Percentiles rank a stretch among this genome's conserved stretches.
phyloP scores from a whole-genome alignment of 2,888 invertebrate genomes.

The Drosophila kanekoi region DNA sequence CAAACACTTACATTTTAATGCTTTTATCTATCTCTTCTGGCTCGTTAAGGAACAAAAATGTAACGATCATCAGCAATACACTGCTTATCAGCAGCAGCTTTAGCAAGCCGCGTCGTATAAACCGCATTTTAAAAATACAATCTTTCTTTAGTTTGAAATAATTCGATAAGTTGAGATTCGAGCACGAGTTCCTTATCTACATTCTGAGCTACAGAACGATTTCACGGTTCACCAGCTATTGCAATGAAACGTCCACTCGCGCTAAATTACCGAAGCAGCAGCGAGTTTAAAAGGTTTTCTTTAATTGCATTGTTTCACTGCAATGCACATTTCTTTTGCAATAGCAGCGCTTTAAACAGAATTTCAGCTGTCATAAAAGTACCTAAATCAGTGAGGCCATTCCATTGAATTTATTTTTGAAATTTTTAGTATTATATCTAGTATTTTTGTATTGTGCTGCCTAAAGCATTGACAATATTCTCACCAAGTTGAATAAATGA shows the following conservation, averaged over 20 bases:
- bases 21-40: conserved; percentile 58
- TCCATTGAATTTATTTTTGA: neutral
- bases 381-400: conserved; percentile 6
- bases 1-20: conserved; percentile 63
- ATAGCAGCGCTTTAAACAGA: conserved; percentile 27
- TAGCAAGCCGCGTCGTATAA: conserved; percentile 61
- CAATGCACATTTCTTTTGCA: conserved; percentile 12
- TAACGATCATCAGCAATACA: conserved; percentile 32
- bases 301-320: neutral
- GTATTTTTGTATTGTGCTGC: too few relatives aligned
- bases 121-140: conserved; percentile 58
- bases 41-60: conserved; percentile 48
- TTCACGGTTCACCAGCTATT: conserved; percentile 1
- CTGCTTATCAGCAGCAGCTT: conserved; percentile 47
- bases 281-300: neutral
- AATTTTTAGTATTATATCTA: conserved; percentile 13
- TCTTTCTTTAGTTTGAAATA: neutral
- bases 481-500: too few relatives aligned
- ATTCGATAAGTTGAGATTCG: conserved; percentile 1
- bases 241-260: neutral
- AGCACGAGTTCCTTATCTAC: neutral
- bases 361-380: conserved; percentile 1
- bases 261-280: neutral
- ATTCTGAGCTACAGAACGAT: neutral
- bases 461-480: too few relatives aligned